Evolutionary conservation across 2,113 vertebrate genomes (phyloP).

Genomic region (Percina caprodes): DNA sequence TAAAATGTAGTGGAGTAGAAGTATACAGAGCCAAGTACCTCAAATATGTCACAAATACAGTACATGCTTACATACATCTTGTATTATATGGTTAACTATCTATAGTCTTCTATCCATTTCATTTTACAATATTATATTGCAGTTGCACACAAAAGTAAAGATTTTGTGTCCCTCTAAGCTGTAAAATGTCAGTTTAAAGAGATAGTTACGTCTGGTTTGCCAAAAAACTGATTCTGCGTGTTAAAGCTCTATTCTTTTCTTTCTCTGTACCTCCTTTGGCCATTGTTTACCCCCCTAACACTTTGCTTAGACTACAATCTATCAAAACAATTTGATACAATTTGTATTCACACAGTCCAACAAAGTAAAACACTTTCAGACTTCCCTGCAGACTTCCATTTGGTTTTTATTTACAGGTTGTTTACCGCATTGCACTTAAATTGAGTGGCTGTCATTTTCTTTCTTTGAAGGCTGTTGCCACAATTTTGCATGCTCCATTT

Average conservation of each 20-base stretch:
- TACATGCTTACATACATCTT: not conserved
- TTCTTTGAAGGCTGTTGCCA: conserved; percentile 3
- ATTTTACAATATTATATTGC: not conserved
- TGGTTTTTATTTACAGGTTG: conserved; percentile 1
- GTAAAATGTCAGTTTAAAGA: not conserved
- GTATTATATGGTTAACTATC: not conserved
- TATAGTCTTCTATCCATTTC: not conserved
- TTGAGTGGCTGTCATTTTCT: not conserved
- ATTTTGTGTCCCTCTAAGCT: not conserved
- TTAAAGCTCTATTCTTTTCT: not conserved
- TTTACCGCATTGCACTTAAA: not conserved
- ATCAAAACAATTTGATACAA: conserved; percentile 13
- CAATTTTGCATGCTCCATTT: not conserved
- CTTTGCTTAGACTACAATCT: conserved; percentile 3
- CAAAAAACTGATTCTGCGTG: not conserved
- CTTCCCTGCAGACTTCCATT: not conserved
- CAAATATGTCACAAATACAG: not conserved
- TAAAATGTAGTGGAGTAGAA: too few species aligned
- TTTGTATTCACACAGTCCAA: conserved; percentile 5
- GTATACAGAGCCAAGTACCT: not conserved
- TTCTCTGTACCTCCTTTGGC: not conserved
- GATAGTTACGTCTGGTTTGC: not conserved
- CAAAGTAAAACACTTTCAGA: conserved; percentile 18
- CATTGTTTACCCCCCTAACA: conserved; percentile 5
- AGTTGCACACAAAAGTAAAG: not conserved